Evolutionary conservation across 2,888 invertebrate genomes (phyloP).

Genomic region (Agonum fuliginosum): DNA sequence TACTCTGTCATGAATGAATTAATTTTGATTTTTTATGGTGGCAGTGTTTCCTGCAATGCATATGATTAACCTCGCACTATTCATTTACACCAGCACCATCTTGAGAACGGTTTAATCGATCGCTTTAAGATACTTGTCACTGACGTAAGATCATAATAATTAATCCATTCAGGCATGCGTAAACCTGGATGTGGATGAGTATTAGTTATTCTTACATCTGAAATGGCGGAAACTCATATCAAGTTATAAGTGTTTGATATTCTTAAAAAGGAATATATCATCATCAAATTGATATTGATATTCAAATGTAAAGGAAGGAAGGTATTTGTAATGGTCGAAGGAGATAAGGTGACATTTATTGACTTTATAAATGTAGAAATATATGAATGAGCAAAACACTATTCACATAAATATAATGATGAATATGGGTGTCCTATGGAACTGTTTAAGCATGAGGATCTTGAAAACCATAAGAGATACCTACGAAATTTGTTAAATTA

Average conservation of each 20-base stretch:
- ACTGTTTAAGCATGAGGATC: no score
- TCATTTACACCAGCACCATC: slow-evolving; percentile 8
- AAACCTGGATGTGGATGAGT: not conserved
- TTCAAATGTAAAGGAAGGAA: no score
- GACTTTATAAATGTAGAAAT: no score
- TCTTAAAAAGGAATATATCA: no score
- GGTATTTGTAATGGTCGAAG: no score
- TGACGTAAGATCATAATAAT: slow-evolving; percentile 10
- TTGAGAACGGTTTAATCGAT: slow-evolving; percentile 15
- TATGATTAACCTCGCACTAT: slow-evolving; percentile 16
- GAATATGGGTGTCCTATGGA: no score
- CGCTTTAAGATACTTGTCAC: not conserved
- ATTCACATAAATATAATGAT: no score
- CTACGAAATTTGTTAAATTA: no score
- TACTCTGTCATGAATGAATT: slow-evolving; percentile 39
- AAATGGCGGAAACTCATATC: not conserved
- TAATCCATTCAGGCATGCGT: not conserved
- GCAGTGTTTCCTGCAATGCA: slow-evolving; percentile 44
- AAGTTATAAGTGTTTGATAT: not conserved
- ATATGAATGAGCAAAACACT: no score
- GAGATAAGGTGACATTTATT: no score
- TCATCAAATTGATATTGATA: no score
- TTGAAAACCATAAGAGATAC: no score
- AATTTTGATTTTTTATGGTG: slow-evolving; percentile 32
- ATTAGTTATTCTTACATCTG: not conserved